Conservation (phyloP, 1,140 invertebrate species). For the Phymorhynchus buccinoides region DNA sequence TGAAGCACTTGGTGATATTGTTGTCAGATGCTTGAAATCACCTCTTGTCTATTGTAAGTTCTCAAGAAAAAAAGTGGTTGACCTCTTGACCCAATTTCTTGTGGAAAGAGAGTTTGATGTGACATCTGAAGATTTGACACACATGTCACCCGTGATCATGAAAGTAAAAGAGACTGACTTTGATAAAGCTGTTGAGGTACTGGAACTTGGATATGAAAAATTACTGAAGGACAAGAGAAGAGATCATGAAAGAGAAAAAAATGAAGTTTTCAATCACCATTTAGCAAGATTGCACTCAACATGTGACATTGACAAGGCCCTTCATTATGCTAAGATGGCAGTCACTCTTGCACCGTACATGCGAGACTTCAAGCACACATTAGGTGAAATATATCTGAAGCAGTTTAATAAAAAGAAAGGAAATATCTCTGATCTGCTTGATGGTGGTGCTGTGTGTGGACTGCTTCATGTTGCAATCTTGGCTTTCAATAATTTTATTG, state of each 20-base stretch:
- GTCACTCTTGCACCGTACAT: background rate
- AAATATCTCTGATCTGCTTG: background rate
- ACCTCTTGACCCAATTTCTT: background rate
- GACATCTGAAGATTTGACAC: background rate
- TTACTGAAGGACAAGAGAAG: too few relatives aligned
- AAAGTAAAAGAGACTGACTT: background rate
- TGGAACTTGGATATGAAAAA: background rate
- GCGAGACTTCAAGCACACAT: background rate
- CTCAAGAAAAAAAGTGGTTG: background rate
- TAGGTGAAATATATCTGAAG: background rate
- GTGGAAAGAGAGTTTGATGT: background rate
- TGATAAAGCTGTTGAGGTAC: background rate
- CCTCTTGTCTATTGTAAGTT: background rate
- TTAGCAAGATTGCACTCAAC: background rate
- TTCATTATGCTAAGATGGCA: background rate
- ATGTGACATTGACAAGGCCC: background rate
- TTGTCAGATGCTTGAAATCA: background rate
- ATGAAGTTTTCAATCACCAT: background rate
- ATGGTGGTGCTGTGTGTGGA: too few relatives aligned
- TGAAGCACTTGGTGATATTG: background rate
- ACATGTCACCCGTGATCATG: slow-evolving; percentile 9
- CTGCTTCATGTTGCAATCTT: background rate
- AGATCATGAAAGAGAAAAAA: too few relatives aligned
- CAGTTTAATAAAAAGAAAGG: background rate
- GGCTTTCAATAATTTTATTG: background rate